phyloP scores from a whole-genome alignment of 2,888 invertebrate species.

The Seira sanloemensis region DNA sequence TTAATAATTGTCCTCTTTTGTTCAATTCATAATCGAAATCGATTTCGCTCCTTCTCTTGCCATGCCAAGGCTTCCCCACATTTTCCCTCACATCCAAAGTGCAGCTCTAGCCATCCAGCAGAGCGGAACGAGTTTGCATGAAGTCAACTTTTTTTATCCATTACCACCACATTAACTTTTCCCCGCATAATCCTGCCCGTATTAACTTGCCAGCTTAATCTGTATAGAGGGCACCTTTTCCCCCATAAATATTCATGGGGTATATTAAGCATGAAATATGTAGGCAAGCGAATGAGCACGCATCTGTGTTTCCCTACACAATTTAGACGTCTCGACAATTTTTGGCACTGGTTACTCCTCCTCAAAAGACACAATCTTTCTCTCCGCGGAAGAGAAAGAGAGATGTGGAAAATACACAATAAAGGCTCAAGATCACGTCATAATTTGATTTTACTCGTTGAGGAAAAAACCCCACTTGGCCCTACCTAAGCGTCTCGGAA shows the following conservation, averaged over 20 bases:
- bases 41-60: no score
- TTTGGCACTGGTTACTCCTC: constrained; percentile 38
- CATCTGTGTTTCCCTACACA: neutral
- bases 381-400: neutral
- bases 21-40: no score
- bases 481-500: neutral
- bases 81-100: no score
- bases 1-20: no score
- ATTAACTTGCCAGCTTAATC: neutral
- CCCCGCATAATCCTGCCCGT: neutral
- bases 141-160: no score
- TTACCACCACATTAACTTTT: no score
- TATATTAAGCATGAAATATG: constrained; percentile 19
- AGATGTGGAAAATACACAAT: constrained; percentile 14
- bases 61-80: no score
- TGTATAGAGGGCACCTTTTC: neutral
- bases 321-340: constrained; percentile 15
- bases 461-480: constrained; percentile 3
- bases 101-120: no score
- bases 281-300: neutral
- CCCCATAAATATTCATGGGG: constrained; percentile 13
- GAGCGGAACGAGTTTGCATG: no score
- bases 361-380: neutral
- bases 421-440: constrained; percentile 47
- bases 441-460: constrained; percentile 56